Evolutionary conservation across 2,888 invertebrate genomes (phyloP).

Genomic region (Timema podura): DNA sequence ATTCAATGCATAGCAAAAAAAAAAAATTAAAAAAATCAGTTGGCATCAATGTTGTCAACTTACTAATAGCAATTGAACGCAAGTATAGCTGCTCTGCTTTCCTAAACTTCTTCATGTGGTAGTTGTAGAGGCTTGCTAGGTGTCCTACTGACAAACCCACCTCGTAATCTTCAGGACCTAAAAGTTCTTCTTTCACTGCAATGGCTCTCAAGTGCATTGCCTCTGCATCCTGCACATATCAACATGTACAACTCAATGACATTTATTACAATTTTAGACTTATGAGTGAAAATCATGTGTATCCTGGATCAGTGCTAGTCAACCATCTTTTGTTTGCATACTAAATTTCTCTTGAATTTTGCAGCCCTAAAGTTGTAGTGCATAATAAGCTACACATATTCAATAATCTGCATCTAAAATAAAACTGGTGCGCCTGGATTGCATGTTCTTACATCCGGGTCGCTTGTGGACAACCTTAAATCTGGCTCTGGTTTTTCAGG

Average conservation of each 20-base stretch:
- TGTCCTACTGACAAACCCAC: conserved; percentile 90
- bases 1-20: no score
- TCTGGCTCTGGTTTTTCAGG: no score
- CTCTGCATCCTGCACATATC: conserved; percentile 67
- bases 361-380: background rate
- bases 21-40: no score
- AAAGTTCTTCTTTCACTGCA: conserved; percentile 78
- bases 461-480: no score
- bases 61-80: conserved; percentile 84
- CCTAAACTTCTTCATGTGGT: conserved; percentile 83
- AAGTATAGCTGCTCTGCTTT: conserved; percentile 85
- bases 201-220: conserved; percentile 92
- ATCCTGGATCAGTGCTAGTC: background rate
- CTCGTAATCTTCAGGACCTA: conserved; percentile 86
- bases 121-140: conserved; percentile 90
- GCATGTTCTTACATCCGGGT: no score
- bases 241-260: no score
- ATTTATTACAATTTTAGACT: no score
- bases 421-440: no score
- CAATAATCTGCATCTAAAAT: no score
- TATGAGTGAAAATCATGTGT: background rate
- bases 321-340: background rate
- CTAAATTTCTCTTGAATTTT: background rate
- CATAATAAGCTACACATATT: no score
- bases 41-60: conserved; percentile 38